These are phyloP conservation scores for Trichacis sp. DNA, from an alignment of 2,888 invertebrate species.

Conservation along the genomic window DNA sequence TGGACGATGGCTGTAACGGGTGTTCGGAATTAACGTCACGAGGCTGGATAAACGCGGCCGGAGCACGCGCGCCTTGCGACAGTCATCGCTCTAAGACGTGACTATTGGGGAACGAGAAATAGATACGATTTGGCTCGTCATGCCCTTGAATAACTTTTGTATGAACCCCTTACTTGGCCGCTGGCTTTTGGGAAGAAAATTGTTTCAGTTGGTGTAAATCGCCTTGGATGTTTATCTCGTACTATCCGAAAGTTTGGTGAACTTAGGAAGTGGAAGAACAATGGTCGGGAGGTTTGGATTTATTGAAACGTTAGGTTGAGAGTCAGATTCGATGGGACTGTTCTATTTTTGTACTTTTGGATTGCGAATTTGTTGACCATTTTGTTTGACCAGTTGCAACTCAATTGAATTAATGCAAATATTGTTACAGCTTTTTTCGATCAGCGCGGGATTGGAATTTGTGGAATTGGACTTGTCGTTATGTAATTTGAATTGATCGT, in stretches of 20 bases:
- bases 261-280: too few relatives aligned
- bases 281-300: too few relatives aligned
- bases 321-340: too few relatives aligned
- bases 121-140: conserved; percentile 1
- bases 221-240: too few relatives aligned
- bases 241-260: too few relatives aligned
- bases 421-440: not conserved
- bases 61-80: conserved; percentile 24
- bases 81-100: conserved; percentile 5
- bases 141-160: not conserved
- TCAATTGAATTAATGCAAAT: conserved; percentile 5
- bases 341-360: too few relatives aligned
- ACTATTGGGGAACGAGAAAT: conserved; percentile 2
- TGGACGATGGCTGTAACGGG: conserved; percentile 64
- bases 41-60: conserved; percentile 30
- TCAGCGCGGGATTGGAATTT: too few relatives aligned
- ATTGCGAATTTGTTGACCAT: conserved; percentile 49
- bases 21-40: conserved; percentile 62
- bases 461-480: not conserved
- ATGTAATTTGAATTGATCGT: too few relatives aligned
- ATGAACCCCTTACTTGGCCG: too few relatives aligned
- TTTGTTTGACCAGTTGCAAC: conserved; percentile 48
- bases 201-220: too few relatives aligned
- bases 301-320: too few relatives aligned
- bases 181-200: too few relatives aligned